Evolutionary conservation across 1,140 invertebrate genomes (phyloP), one percentile per base, ranked within the genome.

Genomic region (Aphis gossypii): DNA sequence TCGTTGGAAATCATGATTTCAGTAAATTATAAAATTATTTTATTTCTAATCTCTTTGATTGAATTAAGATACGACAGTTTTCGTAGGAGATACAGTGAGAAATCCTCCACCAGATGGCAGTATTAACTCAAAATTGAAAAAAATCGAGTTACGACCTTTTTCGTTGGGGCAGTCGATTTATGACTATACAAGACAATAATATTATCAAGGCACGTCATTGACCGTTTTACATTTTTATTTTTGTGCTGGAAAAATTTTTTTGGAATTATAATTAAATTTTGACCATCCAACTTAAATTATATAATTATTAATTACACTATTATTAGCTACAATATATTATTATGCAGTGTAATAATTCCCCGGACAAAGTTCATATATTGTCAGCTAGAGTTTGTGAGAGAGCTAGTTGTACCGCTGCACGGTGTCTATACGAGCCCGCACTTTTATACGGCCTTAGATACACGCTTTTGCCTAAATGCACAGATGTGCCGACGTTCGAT

Each of bases 311-410:
- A 44, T 44, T 44, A 44, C 60, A 68, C 25, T 68, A 68, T 68
- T 68, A 76, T n/a, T n/a, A 76, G 30, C 30, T 76, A 76, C 68
- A 76, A 14, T 76, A 76, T 35, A 35, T 35, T 76, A 76, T 9
- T 76, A 76, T 76, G n/a, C 68, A 25, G n/a, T 76, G 68, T 76
- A 76, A 68, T 68, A 46, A 46, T 76, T 76, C n/a, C 68, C 68
- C n/a, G 30, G n/a, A 76, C 68, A 76, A 76, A 76, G 68, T 76
- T 76, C 68, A 76, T 35, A 76, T 76, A 76, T 76, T 76, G n/a
- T 76, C 68, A 35, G 68, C 68, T 76, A 76, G 68, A 76, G n/a
- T 76, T 76, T 76, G 68, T 35, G 68, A 76, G 68, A 76, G 68
- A 9, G 11, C 11, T 76, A 76, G 68, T 76, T 76, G 68, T 25